A percentile compares a stretch with the other conserved stretches of the same genome.
phyloP scores from a whole-genome alignment of 1,140 invertebrate species.

The Oscheius sp. region DNA sequence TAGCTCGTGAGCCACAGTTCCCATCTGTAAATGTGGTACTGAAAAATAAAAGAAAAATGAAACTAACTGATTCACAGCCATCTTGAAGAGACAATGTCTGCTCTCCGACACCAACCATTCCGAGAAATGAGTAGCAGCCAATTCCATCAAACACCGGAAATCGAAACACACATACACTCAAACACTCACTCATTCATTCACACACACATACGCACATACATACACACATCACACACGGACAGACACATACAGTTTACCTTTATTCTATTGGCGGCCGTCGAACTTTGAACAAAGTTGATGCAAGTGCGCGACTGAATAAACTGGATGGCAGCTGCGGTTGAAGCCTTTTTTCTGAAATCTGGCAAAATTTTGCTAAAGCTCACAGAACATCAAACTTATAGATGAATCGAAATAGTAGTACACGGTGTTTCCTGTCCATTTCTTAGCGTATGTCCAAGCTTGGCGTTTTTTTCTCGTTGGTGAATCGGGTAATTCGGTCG shows the following conservation, averaged over 20 bases:
- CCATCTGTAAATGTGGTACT: no score
- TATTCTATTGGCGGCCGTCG: constrained; percentile 6
- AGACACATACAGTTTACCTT: not conserved
- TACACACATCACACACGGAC: no score
- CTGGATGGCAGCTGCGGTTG: not conserved
- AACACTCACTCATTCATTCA: not conserved
- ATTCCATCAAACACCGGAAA: constrained; percentile 11
- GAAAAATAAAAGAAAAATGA: no score
- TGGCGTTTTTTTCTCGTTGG: constrained; percentile 5
- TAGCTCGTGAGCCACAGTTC: constrained; percentile 18
- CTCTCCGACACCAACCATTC: constrained; percentile 29
- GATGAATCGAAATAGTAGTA: constrained; percentile 1
- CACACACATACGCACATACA: no score
- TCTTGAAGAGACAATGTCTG: constrained; percentile 28
- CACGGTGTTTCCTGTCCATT: constrained; percentile 10
- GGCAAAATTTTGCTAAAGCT: not conserved
- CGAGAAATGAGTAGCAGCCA: constrained; percentile 24
- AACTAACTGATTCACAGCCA: constrained; percentile 18
- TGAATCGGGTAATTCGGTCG: not conserved
- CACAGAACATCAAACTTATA: not conserved
- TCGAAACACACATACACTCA: no score
- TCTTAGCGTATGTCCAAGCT: not conserved
- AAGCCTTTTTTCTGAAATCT: not conserved
- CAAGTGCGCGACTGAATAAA: not conserved
- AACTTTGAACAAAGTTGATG: constrained; percentile 10